phyloP scores from a whole-genome alignment of 2,888 invertebrate species.

The Melinaea menophilus region DNA sequence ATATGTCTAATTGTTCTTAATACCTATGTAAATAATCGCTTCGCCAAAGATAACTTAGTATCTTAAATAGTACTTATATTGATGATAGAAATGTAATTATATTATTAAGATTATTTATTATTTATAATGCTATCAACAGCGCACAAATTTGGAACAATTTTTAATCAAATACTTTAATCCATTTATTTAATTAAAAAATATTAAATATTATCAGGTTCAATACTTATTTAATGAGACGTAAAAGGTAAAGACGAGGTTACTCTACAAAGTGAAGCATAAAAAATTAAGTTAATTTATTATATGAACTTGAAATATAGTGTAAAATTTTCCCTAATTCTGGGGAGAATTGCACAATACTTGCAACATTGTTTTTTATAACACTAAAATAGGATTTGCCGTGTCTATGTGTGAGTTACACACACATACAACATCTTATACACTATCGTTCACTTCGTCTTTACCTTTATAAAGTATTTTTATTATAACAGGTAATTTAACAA shows the following conservation, averaged over 20 bases:
- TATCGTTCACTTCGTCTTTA: too few relatives aligned
- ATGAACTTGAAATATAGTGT: too few relatives aligned
- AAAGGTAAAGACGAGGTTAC: too few relatives aligned
- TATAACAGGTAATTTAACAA: not conserved
- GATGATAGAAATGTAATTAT: constrained; percentile 33
- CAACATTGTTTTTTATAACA: too few relatives aligned
- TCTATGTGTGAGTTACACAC: too few relatives aligned
- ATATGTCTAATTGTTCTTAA: constrained; percentile 36
- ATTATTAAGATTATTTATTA: constrained; percentile 15
- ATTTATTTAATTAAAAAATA: constrained; percentile 21
- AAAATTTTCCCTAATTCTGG: too few relatives aligned
- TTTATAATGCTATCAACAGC: constrained; percentile 41
- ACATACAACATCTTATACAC: too few relatives aligned
- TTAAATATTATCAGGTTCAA: constrained; percentile 11
- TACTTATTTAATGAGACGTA: too few relatives aligned
- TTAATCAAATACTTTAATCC: constrained; percentile 28
- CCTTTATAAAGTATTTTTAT: not conserved
- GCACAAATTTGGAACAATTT: constrained; percentile 52
- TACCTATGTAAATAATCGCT: constrained; percentile 56
- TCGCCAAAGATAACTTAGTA: constrained; percentile 65
- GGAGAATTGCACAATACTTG: too few relatives aligned
- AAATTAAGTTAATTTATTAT: too few relatives aligned
- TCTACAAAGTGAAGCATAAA: too few relatives aligned
- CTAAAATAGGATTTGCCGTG: too few relatives aligned
- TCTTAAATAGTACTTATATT: constrained; percentile 39